Evolutionary conservation across 2,113 vertebrate species (phyloP).

Genomic region (Laticauda laticaudata): DNA sequence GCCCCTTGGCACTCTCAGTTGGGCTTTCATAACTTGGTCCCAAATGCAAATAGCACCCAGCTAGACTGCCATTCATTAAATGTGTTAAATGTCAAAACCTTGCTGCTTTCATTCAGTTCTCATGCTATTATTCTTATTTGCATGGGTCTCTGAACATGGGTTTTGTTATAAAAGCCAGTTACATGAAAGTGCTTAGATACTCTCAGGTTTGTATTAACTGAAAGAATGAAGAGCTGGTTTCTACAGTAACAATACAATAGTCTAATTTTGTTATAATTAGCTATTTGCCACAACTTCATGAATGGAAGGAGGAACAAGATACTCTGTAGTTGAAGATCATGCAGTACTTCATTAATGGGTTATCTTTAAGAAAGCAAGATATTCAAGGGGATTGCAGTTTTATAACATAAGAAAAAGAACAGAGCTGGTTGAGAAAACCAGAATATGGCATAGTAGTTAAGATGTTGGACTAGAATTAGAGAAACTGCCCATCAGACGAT

Average conservation of each 20-base stretch:
- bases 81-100: slow-evolving; percentile 17
- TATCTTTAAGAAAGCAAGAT: neutral
- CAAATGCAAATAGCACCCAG: neutral
- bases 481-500: neutral
- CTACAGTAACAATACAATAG: neutral
- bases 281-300: neutral
- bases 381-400: neutral
- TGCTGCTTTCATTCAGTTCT: neutral
- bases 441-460: neutral
- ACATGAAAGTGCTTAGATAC: neutral
- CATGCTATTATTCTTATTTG: slow-evolving; percentile 14
- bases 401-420: neutral
- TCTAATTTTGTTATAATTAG: neutral
- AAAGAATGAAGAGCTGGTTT: neutral
- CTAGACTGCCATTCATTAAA: neutral
- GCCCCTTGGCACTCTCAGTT: neutral
- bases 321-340: neutral
- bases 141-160: neutral
- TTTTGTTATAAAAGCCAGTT: neutral
- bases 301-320: neutral
- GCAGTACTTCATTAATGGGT: neutral
- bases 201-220: neutral
- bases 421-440: neutral
- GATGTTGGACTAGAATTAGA: neutral
- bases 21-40: slow-evolving; percentile 9